Evolutionary conservation across 2,113 vertebrate species (phyloP).

Genomic region (Haemorhous mexicanus): DNA sequence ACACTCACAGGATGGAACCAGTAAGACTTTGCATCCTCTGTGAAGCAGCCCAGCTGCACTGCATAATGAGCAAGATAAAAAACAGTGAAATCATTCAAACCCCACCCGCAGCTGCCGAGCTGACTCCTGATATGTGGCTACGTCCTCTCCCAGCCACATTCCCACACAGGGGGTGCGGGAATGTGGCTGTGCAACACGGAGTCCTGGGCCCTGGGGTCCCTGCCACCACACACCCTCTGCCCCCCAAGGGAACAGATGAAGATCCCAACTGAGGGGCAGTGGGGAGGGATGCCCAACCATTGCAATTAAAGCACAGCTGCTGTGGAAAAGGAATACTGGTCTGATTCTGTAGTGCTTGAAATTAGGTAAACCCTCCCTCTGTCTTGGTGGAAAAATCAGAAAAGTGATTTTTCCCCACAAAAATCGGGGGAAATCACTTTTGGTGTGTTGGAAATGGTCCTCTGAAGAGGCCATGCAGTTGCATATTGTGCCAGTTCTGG

Average conservation of each 20-base stretch:
- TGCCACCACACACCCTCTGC: not conserved
- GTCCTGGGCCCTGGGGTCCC: too few relatives aligned
- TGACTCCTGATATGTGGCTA: accelerated
- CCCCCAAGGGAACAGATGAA: not conserved
- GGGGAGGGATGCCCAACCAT: not conserved
- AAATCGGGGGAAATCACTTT: not conserved
- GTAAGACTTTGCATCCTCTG: not conserved
- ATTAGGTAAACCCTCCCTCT: not conserved
- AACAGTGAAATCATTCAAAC: not conserved
- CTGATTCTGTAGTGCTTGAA: not conserved
- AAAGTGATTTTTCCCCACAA: not conserved
- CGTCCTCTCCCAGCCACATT: accelerated
- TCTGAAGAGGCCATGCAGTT: not conserved
- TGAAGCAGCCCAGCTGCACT: not conserved
- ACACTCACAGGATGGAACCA: not conserved
- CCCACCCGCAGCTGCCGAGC: accelerated
- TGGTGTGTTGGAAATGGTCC: not conserved
- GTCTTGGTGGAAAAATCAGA: not conserved
- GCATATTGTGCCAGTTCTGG: accelerated
- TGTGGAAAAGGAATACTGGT: not conserved
- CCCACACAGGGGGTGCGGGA: accelerated
- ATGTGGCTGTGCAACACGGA: accelerated
- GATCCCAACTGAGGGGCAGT: accelerated
- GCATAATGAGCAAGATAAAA: not conserved
- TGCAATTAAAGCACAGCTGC: not conserved